A percentile compares a stretch with the other conserved stretches of the same genome.
Evolutionary conservation across 1,140 invertebrate species (phyloP).

Genomic region (Eueides isabella): DNA sequence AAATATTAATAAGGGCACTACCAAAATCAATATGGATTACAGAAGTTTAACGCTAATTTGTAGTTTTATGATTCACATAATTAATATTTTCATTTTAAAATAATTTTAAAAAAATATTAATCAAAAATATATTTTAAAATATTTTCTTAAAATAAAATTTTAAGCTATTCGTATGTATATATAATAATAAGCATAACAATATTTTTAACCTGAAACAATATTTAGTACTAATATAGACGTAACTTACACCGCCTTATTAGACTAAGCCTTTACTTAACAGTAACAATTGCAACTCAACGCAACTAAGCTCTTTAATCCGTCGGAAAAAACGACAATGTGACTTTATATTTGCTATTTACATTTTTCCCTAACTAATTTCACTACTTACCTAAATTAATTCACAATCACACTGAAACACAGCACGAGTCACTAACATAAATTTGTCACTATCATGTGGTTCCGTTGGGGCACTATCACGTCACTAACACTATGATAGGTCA

Average conservation of each 20-base stretch:
- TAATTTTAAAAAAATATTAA: not conserved
- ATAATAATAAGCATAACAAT: not conserved
- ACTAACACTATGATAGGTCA: conserved; percentile 62
- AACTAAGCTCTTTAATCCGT: conserved; percentile 26
- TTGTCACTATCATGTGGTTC: conserved; percentile 48
- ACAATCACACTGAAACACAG: conserved; percentile 30
- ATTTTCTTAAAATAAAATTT: not conserved
- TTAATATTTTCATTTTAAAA: too few relatives aligned
- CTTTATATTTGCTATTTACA: conserved; percentile 29
- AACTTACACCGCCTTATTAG: conserved; percentile 14
- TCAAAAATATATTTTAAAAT: not conserved
- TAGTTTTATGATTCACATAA: too few relatives aligned
- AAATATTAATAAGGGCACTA: not conserved
- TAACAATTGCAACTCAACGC: conserved; percentile 31
- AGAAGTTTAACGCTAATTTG: not conserved
- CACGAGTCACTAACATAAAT: conserved; percentile 43
- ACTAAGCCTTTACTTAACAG: conserved; percentile 32
- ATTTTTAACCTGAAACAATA: not conserved
- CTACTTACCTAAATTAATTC: conserved; percentile 23
- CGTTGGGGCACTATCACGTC: conserved; percentile 55
- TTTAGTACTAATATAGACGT: not conserved
- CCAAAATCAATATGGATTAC: not conserved
- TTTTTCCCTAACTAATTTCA: conserved; percentile 23
- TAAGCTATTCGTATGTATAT: not conserved
- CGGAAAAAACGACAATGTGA: conserved; percentile 21